A percentile compares a stretch with the other conserved stretches of the same genome.
Conservation (phyloP, 2,888 invertebrate genomes). For the Hydropsyche betteni region DNA sequence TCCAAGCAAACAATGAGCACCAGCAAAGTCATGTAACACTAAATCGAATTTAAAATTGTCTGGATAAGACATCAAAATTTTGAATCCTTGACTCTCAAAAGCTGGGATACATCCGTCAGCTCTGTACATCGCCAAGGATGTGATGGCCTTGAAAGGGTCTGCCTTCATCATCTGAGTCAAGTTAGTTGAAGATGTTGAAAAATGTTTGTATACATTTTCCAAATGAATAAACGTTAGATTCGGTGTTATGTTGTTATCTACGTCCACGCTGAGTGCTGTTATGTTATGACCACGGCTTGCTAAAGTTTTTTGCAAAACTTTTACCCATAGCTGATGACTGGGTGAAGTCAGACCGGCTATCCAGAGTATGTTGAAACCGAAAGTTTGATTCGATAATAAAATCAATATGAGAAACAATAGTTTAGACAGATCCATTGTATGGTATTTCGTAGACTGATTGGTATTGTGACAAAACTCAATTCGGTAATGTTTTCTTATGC, state of each 20-base stretch:
- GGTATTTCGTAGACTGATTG: no score
- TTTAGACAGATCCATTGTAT: not conserved
- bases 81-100: slow-evolving; percentile 44
- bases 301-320: slow-evolving; percentile 43
- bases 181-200: slow-evolving; percentile 25
- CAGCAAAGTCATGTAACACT: slow-evolving; percentile 55
- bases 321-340: slow-evolving; percentile 49
- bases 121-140: slow-evolving; percentile 45
- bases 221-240: slow-evolving; percentile 47
- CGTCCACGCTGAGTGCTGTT: slow-evolving; percentile 46
- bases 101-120: slow-evolving; percentile 47
- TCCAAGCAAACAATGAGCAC: slow-evolving; percentile 55
- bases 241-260: not conserved
- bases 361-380: slow-evolving; percentile 47
- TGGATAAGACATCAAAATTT: slow-evolving; percentile 54
- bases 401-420: not conserved
- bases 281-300: slow-evolving; percentile 47
- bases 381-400: not conserved
- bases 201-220: slow-evolving; percentile 47
- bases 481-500: no score
- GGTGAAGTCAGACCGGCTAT: slow-evolving; percentile 48
- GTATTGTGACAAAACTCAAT: no score
- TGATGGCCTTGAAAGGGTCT: slow-evolving; percentile 42
- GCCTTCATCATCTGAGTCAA: slow-evolving; percentile 40
- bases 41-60: slow-evolving; percentile 55